Conservation (phyloP, 2,113 vertebrate genomes). For the Cisticola juncidis region DNA sequence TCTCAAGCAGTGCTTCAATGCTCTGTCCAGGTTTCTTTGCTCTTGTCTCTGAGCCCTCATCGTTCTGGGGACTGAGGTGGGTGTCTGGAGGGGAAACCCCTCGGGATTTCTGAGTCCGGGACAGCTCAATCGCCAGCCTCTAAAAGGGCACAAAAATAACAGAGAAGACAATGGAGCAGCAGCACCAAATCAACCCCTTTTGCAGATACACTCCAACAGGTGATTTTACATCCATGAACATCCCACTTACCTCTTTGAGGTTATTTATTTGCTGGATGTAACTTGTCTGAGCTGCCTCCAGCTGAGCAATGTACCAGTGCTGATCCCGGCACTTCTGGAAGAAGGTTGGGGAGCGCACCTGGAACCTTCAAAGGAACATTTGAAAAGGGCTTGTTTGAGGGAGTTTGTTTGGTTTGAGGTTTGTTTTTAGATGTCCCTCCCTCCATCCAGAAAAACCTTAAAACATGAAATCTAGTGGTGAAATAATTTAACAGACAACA, state of each 20-base stretch:
- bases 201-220: neutral
- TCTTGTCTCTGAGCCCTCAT: constrained; percentile 77
- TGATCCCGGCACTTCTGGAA: constrained; percentile 98
- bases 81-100: constrained; percentile 90
- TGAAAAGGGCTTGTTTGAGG: neutral
- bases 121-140: constrained; percentile 94
- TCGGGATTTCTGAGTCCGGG: constrained; percentile 89
- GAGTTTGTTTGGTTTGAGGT: no score
- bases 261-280: constrained; percentile 98
- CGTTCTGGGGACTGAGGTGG: constrained; percentile 83
- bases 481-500: neutral
- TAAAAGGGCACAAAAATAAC: constrained; percentile 41
- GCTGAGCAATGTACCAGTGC: constrained; percentile 96
- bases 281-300: constrained; percentile 92
- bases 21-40: constrained; percentile 73
- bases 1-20: constrained; percentile 70
- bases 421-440: neutral
- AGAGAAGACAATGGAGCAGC: neutral
- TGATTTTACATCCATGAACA: neutral
- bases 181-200: neutral
- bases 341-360: constrained; percentile 96
- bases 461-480: neutral
- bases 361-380: constrained; percentile 80
- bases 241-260: constrained; percentile 89
- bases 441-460: neutral